Conservation (phyloP, 35 echinoderm and acorn worm genomes). For the Chiridota heheva region DNA sequence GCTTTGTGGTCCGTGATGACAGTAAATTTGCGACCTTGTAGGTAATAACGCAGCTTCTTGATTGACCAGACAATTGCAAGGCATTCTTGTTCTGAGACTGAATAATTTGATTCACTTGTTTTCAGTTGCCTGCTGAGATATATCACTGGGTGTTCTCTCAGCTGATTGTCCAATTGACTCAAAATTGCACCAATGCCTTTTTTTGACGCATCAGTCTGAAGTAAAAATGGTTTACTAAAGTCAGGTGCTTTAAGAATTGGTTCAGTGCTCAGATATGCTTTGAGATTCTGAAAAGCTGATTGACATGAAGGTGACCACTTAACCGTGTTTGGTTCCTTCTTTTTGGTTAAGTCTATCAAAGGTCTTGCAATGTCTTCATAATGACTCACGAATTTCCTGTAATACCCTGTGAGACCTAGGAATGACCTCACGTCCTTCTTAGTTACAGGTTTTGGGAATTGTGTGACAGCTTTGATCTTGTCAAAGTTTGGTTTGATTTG, state of each 20-base stretch:
- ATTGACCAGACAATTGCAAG: slow-evolving; percentile 11
- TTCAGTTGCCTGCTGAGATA: slow-evolving; percentile 35
- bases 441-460: neutral
- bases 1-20: slow-evolving; percentile 29
- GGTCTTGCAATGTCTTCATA: slow-evolving; percentile 46
- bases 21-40: slow-evolving; percentile 8
- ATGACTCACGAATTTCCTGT: slow-evolving; percentile 62
- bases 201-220: slow-evolving; percentile 53
- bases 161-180: slow-evolving; percentile 12
- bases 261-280: neutral
- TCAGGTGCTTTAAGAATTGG: slow-evolving; percentile 39
- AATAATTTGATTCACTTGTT: slow-evolving; percentile 26
- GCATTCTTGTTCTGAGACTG: slow-evolving; percentile 28
- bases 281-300: slow-evolving; percentile 22
- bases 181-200: slow-evolving; percentile 19
- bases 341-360: slow-evolving; percentile 41
- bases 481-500: slow-evolving; percentile 17
- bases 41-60: neutral
- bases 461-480: slow-evolving; percentile 23
- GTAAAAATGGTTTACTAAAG: slow-evolving; percentile 26
- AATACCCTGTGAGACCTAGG: slow-evolving; percentile 56
- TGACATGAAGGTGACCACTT: slow-evolving; percentile 17
- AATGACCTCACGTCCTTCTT: slow-evolving; percentile 54
- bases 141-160: slow-evolving; percentile 25
- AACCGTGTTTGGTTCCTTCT: slow-evolving; percentile 11